A percentile compares a stretch with the other conserved stretches of the same genome.
These are phyloP conservation scores for Recurvirostra avosetta DNA, from an alignment of 2,113 vertebrate species.

Conservation along the genomic window DNA sequence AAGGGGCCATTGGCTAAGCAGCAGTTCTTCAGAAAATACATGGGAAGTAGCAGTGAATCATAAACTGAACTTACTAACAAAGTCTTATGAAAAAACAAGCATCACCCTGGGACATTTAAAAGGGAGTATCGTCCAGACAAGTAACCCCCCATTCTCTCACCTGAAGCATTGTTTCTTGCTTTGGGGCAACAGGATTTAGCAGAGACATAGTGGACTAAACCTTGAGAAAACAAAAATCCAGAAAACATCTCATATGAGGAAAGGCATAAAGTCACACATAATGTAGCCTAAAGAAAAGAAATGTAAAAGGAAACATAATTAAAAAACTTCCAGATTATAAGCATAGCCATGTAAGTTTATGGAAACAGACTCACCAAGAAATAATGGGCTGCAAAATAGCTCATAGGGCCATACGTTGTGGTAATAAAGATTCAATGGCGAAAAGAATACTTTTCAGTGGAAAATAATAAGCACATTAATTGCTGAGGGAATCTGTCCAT, in stretches of 20 bases:
- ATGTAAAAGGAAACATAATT: neutral
- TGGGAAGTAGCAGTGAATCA: neutral
- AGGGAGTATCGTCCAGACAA: neutral
- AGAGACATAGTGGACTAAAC: neutral
- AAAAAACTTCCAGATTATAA: neutral
- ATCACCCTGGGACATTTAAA: neutral
- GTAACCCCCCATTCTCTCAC: neutral
- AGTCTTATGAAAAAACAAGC: neutral
- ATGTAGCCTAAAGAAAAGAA: neutral
- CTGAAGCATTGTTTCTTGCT: neutral
- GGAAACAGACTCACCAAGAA: neutral
- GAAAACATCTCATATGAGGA: neutral
- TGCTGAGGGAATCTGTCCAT: neutral
- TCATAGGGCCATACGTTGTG: neutral
- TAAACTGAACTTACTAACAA: neutral
- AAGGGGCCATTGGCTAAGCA: neutral
- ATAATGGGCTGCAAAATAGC: neutral
- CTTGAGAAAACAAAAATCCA: neutral
- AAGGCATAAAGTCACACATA: neutral
- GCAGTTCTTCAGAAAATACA: neutral
- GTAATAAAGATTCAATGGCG: neutral
- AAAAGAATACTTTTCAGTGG: neutral
- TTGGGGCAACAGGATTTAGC: neutral
- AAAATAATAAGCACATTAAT: neutral
- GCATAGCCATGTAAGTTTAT: neutral